phyloP scores from a whole-genome alignment of 2,797 vertebrate genomes.

The Spinus pinus region DNA sequence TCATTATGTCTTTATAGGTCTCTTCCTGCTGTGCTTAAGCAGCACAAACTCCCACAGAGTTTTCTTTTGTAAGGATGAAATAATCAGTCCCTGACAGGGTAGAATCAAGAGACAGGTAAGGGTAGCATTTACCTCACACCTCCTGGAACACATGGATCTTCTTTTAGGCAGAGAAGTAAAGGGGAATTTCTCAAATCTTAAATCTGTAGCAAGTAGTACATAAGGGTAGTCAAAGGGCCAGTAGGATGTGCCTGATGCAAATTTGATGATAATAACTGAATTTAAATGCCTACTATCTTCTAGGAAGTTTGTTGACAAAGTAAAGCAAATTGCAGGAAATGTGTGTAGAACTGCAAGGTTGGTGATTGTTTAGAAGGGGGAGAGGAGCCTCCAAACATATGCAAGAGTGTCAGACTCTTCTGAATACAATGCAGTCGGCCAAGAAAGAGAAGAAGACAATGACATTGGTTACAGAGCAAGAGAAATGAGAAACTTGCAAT shows the following conservation, averaged over 20 bases:
- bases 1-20: constrained; percentile 33
- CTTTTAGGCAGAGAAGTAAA: background rate
- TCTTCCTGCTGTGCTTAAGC: constrained; percentile 44
- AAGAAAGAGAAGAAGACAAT: background rate
- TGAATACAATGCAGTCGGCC: background rate
- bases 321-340: background rate
- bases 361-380: background rate
- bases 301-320: background rate
- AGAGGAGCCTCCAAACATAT: background rate
- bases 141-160: background rate
- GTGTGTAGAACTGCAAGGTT: background rate
- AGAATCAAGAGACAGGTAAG: constrained; percentile 5
- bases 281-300: background rate
- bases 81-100: constrained; percentile 27
- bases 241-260: background rate
- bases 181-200: background rate
- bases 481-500: background rate
- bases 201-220: background rate
- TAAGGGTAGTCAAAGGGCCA: background rate
- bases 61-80: constrained; percentile 37
- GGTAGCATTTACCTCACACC: constrained; percentile 13
- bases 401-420: background rate
- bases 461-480: background rate
- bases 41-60: constrained; percentile 27
- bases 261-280: background rate